Percentiles rank a stretch among this genome's conserved stretches.
Conservation (phyloP, 2,888 invertebrate genomes). For the Phaedon cochleariae region DNA sequence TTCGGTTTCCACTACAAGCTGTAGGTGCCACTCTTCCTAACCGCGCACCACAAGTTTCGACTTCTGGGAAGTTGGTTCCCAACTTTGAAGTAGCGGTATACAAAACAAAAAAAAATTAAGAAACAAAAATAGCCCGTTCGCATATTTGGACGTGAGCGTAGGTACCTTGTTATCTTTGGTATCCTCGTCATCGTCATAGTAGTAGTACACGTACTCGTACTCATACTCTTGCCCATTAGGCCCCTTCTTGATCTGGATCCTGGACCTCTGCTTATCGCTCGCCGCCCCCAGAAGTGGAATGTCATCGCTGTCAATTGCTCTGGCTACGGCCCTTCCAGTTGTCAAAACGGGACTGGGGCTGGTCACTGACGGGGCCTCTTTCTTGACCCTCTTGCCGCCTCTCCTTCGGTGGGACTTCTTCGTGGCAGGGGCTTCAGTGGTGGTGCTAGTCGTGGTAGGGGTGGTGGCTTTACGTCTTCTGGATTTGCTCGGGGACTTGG, state of each 20-base stretch:
- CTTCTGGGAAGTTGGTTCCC: no score
- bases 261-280: constrained; percentile 74
- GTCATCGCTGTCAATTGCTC: constrained; percentile 49
- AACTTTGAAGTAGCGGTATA: no score
- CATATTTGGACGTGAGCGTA: no score
- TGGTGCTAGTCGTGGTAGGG: constrained; percentile 34
- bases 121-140: no score
- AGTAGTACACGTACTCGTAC: constrained; percentile 91
- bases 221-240: constrained; percentile 91
- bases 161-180: constrained; percentile 52
- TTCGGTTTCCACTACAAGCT: no score
- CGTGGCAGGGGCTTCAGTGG: constrained; percentile 18
- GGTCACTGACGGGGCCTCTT: constrained; percentile 60
- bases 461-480: constrained; percentile 27
- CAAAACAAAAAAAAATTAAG: no score
- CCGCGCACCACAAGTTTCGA: no score
- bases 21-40: no score
- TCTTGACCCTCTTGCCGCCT: constrained; percentile 47
- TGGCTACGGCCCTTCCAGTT: constrained; percentile 58
- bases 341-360: constrained; percentile 68
- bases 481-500: constrained; percentile 20
- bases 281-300: constrained; percentile 64
- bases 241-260: constrained; percentile 86
- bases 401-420: constrained; percentile 29
- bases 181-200: constrained; percentile 82